Evolutionary conservation across 2,113 vertebrate genomes (phyloP).

Genomic region (Asarcornis scutulata): DNA sequence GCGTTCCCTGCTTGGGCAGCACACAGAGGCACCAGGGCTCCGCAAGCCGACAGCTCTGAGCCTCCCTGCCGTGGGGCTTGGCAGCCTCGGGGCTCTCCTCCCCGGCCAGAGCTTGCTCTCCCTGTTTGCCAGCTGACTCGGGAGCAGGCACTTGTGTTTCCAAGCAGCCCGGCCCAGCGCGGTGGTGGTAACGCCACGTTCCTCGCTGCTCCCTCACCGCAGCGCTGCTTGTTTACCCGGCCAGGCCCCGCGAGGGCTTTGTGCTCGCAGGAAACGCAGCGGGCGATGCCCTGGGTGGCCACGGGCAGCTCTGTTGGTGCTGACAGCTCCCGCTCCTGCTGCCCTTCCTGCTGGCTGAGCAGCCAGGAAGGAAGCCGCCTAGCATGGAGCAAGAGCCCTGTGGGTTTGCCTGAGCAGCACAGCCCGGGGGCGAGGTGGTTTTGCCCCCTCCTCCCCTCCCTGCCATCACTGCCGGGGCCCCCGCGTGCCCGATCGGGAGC

Average conservation of each 20-base stretch:
- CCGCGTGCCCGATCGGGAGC: rapidly evolving
- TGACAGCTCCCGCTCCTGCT: background rate
- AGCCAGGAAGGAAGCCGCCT: conserved; percentile 30
- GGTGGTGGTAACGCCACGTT: background rate
- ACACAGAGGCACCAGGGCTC: background rate
- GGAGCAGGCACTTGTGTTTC: background rate
- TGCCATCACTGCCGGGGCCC: rapidly evolving
- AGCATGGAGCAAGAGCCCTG: background rate
- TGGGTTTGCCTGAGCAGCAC: rapidly evolving
- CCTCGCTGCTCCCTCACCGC: background rate
- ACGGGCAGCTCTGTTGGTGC: background rate
- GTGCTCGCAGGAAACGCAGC: background rate
- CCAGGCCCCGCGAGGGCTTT: background rate
- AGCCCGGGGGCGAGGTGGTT: rapidly evolving
- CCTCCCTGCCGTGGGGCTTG: background rate
- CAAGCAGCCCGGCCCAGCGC: background rate
- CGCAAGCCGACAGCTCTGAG: background rate
- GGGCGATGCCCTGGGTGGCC: background rate
- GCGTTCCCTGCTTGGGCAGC: rapidly evolving
- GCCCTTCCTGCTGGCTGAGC: conserved; percentile 16
- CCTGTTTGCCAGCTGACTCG: rapidly evolving
- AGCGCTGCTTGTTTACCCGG: background rate
- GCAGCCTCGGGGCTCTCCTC: background rate
- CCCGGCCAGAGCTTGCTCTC: background rate
- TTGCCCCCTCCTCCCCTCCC: background rate